Base-by-base conservation (phyloP, 2,113 vertebrate species). In the Amphilophus citrinellus region DNA sequence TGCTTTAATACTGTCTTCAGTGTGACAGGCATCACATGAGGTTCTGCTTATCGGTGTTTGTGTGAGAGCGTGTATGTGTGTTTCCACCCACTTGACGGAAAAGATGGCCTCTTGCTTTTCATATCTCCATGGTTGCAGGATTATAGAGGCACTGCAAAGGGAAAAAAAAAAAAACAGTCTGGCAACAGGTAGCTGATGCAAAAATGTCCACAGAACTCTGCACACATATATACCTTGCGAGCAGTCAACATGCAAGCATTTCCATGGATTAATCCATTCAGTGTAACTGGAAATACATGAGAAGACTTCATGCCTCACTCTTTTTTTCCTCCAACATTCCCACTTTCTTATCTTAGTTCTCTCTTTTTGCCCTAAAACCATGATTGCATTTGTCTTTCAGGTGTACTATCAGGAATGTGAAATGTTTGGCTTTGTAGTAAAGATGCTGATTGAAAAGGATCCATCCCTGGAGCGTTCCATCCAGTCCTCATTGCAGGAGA, bases 401-500 rank as follows among this genome's bases (percentile, higher is more conserved):
- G 93, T 95, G 53, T 96, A 96, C 83, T 91, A 91, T 42, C 93
- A 95, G 75, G 95, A 96, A 79, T 95, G 95, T 84, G 93, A 95
- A 44, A 95, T 93, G 57, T 95, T 96, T 27, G 94, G 94, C n/a
- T 82, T 94, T 7, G 95, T 96, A 85, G 93, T 93, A 75, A 95
- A 95, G 89, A 95, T 95, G 95, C 93, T 96, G n/a, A 95, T 96
- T 10, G 86, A 90, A 11, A 96, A 96, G 84, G 95, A 96, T 85
- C 94, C 91, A 2, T 91, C 94, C 3, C 82, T 96, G 90, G 95
- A 95, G 89, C 42, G 7, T 4, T 14, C 91, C 37, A 95, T 96
- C 57, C 94, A 96, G 89, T 75, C 84, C 1, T 94, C 95, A 0
- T 92, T 96, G 82, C 91, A 91, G 81, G 89, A 95, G 80, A 96